phyloP scores from a whole-genome alignment of 2,797 vertebrate genomes.

The Scomberomorus guttatus region DNA sequence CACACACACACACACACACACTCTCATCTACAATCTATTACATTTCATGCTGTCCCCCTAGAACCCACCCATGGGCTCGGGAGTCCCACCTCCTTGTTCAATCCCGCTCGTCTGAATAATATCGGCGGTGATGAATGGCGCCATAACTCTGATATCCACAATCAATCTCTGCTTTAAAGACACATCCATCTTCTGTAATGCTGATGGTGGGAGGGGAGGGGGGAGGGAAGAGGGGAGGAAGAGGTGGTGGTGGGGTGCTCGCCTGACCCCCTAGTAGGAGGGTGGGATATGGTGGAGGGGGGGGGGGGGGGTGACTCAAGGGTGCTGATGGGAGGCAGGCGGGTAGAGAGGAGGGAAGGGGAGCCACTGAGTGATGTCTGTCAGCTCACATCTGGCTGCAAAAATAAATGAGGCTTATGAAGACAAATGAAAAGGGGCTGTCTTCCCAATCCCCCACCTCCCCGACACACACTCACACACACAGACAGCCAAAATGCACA shows the following conservation, averaged over 20 bases:
- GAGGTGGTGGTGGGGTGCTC: conserved; percentile 75
- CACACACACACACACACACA: conserved; percentile 15
- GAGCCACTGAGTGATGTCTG: conserved; percentile 91
- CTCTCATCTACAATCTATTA: conserved; percentile 71
- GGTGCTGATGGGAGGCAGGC: conserved; percentile 55
- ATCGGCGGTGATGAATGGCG: conserved; percentile 97
- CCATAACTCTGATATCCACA: conserved; percentile 98
- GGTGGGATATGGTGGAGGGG: conserved; percentile 49
- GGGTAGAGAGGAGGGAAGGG: conserved; percentile 67
- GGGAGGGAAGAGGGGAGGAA: conserved; percentile 55
- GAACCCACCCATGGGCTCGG: conserved; percentile 81
- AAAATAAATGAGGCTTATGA: conserved; percentile 96
- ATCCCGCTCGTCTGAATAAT: conserved; percentile 97
- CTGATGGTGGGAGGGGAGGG: conserved; percentile 87
- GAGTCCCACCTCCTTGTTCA: conserved; percentile 96
- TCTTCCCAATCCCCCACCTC: conserved; percentile 8
- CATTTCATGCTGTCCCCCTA: conserved; percentile 44
- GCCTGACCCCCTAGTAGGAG: conserved; percentile 85
- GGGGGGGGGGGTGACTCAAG: conserved; percentile 76
- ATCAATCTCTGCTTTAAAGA: conserved; percentile 99
- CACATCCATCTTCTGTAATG: conserved; percentile 98
- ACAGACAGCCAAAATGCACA: conserved; percentile 17
- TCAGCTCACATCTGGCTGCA: conserved; percentile 95
- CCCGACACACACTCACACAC: conserved; percentile 24
- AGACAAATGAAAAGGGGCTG: conserved; percentile 91